Conservation (phyloP, 2,113 vertebrate genomes). For the Picathartes gymnocephalus region DNA sequence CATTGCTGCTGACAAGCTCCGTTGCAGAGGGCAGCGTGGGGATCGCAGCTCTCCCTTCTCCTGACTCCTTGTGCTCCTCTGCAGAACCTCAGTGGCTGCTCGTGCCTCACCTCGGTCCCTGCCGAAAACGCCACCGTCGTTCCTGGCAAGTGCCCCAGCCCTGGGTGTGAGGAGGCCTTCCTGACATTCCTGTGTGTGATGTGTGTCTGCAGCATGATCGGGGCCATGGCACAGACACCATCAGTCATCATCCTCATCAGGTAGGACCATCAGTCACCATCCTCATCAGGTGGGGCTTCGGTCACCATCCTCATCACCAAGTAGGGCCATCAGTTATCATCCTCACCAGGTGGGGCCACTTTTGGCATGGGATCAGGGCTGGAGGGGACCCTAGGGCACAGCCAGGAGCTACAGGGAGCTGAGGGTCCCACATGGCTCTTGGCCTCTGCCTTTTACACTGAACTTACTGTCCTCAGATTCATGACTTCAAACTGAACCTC, state of each 20-base stretch:
- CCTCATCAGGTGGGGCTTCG: constrained; percentile 82
- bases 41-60: background rate
- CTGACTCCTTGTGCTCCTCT: constrained; percentile 19
- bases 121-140: constrained; percentile 77
- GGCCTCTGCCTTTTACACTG: background rate
- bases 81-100: constrained; percentile 90
- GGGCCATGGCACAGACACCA: constrained; percentile 96
- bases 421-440: background rate
- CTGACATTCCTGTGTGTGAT: constrained; percentile 96
- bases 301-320: constrained; percentile 85
- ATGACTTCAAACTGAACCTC: background rate
- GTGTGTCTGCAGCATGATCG: constrained; percentile 95
- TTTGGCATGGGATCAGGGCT: background rate
- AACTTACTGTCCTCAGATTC: background rate
- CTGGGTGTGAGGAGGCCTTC: constrained; percentile 92
- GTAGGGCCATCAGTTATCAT: too few relatives aligned
- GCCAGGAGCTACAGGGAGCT: background rate
- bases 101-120: constrained; percentile 78
- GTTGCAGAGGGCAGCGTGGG: background rate
- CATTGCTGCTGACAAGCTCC: background rate
- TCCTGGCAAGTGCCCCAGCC: constrained; percentile 89
- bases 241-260: constrained; percentile 98
- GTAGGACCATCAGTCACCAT: constrained; percentile 82
- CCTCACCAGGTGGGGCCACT: background rate
- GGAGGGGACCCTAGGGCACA: background rate